Percentiles rank a stretch among this genome's conserved stretches.
Conservation (phyloP, 2,113 vertebrate genomes). For the Tetrax tetrax region DNA sequence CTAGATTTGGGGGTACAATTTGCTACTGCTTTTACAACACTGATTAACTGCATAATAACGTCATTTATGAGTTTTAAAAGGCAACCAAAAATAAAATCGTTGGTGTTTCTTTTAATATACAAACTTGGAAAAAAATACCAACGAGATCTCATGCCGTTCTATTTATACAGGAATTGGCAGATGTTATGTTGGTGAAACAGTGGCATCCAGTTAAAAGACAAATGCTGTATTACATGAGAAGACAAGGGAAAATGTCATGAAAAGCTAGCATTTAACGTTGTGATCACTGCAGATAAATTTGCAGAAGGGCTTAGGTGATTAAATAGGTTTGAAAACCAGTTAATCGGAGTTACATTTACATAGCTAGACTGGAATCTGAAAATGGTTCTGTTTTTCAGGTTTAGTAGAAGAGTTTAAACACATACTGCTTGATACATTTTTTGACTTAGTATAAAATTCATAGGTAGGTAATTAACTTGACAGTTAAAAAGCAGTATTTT, state of each 20-base stretch:
- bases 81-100: background rate
- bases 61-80: background rate
- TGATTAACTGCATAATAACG: accelerated
- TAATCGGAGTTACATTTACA: background rate
- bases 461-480: background rate
- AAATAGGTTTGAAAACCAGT: background rate
- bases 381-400: background rate
- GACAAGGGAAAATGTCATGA: background rate
- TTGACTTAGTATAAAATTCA: background rate
- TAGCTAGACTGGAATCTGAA: background rate
- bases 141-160: background rate
- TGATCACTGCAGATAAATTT: background rate
- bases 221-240: background rate
- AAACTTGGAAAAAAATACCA: background rate
- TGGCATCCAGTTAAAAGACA: background rate
- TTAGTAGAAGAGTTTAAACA: background rate
- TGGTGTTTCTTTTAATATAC: accelerated
- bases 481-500: background rate
- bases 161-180: background rate
- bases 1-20: background rate
- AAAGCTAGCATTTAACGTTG: background rate
- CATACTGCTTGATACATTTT: accelerated
- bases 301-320: background rate
- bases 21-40: background rate
- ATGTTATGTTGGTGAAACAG: background rate